Conservation (phyloP, 2,113 vertebrate genomes). For the Hirundichthys speculiger region DNA sequence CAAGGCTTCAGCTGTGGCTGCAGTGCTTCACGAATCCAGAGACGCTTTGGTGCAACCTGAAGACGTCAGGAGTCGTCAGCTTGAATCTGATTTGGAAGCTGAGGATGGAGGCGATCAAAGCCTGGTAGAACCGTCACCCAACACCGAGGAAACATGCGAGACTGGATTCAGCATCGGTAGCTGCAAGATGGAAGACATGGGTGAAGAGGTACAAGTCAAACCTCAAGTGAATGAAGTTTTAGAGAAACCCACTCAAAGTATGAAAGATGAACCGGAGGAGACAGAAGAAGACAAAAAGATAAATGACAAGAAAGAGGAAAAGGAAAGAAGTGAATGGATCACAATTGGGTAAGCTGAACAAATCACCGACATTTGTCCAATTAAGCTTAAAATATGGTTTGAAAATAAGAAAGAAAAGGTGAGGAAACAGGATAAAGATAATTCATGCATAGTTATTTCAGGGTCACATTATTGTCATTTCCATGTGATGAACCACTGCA, state of each 20-base stretch:
- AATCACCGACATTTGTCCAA: background rate
- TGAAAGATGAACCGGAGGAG: constrained; percentile 4
- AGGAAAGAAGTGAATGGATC: constrained; percentile 32
- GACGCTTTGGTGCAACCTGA: background rate
- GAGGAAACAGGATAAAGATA: no score
- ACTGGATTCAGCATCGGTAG: background rate
- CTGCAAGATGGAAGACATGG: background rate
- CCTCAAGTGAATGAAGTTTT: constrained; percentile 5
- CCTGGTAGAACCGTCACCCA: background rate
- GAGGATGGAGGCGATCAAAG: background rate
- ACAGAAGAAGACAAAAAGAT: background rate
- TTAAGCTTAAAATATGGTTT: no score
- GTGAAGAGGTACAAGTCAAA: background rate
- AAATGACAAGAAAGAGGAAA: background rate
- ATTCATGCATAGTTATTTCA: no score
- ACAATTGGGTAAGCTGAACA: constrained; percentile 34
- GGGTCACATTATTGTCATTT: no score
- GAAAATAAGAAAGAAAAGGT: no score
- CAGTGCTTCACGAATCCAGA: background rate
- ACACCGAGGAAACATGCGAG: background rate
- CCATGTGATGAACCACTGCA: no score
- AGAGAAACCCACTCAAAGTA: background rate
- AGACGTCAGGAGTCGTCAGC: background rate
- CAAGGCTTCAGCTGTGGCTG: background rate
- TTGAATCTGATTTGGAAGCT: background rate